phyloP scores from a whole-genome alignment of 2,797 vertebrate genomes.

The Poeciliopsis paucimaculata region DNA sequence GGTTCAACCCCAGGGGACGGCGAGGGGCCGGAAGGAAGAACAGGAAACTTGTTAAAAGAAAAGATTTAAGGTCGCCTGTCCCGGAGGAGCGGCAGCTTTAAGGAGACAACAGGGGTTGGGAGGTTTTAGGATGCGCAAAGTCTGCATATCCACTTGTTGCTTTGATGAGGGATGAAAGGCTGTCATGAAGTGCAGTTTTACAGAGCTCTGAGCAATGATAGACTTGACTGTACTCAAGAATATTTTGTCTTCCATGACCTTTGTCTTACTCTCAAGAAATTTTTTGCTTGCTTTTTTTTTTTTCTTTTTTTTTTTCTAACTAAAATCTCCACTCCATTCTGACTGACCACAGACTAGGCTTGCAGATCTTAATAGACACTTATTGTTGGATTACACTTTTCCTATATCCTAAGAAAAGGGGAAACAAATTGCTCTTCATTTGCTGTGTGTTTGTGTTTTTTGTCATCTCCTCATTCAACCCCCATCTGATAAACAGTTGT shows the following conservation, averaged over 20 bases:
- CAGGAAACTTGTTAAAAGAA: constrained; percentile 85
- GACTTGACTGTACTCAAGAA: constrained; percentile 70
- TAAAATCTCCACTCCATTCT: constrained; percentile 16
- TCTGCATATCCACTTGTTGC: constrained; percentile 92
- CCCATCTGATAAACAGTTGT: constrained; percentile 27
- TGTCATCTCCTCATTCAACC: constrained; percentile 16
- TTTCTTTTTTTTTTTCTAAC: constrained; percentile 7
- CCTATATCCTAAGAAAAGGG: constrained; percentile 9
- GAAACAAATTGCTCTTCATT: constrained; percentile 24
- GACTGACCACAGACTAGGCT: constrained; percentile 5
- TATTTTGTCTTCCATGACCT: constrained; percentile 46
- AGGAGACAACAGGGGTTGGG: constrained; percentile 68
- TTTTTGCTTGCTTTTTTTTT: constrained; percentile 6
- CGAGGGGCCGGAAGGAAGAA: constrained; percentile 82
- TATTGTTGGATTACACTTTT: constrained; percentile 27
- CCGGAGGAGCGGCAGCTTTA: constrained; percentile 70
- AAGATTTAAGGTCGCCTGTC: constrained; percentile 84
- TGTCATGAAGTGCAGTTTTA: constrained; percentile 81
- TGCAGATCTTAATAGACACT: constrained; percentile 8
- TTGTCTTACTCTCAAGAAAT: constrained; percentile 25
- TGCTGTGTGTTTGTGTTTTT: constrained; percentile 22
- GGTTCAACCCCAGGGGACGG: constrained; percentile 62
- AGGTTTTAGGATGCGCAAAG: constrained; percentile 70
- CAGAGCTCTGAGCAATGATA: constrained; percentile 77
- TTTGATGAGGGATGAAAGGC: constrained; percentile 89